These are phyloP conservation scores for Bothrops jararaca DNA, from an alignment of 2,113 vertebrate species.

Conservation along the genomic window DNA sequence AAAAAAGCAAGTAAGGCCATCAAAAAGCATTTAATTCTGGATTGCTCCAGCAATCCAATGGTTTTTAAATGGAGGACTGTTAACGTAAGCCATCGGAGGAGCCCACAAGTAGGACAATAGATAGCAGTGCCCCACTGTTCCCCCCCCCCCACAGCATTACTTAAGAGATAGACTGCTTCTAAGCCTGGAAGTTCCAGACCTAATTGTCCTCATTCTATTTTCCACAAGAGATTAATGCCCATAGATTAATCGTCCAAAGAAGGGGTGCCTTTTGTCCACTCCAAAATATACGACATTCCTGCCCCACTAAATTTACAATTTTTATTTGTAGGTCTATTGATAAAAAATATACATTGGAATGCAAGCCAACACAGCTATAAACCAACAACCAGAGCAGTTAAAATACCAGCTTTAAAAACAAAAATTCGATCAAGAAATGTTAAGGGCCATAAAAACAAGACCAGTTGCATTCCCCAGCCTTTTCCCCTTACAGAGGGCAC, in stretches of 20 bases:
- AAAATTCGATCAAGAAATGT: background rate
- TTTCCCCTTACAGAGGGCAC: constrained; percentile 46
- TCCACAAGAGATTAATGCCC: background rate
- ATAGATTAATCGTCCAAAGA: background rate
- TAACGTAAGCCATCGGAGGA: background rate
- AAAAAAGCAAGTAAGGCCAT: background rate
- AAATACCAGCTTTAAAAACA: background rate
- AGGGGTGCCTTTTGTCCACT: background rate
- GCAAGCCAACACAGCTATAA: background rate
- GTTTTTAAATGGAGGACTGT: background rate
- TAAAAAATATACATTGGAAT: background rate
- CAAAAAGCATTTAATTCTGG: background rate
- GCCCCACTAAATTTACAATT: background rate
- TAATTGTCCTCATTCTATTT: background rate
- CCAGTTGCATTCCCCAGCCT: background rate
- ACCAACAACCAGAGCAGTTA: background rate
- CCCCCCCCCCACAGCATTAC: background rate
- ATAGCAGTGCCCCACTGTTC: background rate
- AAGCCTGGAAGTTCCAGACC: background rate
- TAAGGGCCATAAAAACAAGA: rapidly evolving
- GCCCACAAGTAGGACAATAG: background rate
- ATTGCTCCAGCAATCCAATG: background rate
- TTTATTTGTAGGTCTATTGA: background rate
- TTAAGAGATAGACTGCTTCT: background rate
- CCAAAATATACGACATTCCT: background rate